phyloP scores from a whole-genome alignment of 2,888 invertebrate genomes.

The Thymelicus lineola region DNA sequence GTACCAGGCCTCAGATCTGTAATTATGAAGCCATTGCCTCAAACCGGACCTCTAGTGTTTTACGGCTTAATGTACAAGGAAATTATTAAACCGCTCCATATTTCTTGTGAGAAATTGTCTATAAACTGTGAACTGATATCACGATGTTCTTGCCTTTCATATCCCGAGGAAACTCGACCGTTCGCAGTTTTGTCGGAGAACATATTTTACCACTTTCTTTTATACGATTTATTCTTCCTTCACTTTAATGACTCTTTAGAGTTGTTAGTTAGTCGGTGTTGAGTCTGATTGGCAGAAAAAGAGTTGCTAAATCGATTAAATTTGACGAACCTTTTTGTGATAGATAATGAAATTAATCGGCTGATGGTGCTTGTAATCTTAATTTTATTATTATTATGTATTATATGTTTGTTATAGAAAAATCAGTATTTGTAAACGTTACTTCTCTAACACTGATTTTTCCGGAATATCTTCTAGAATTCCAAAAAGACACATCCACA shows the following conservation, averaged over 20 bases:
- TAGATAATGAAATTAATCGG: no score
- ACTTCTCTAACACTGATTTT: no score
- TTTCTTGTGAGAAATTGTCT: constrained; percentile 4
- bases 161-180: neutral
- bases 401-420: no score
- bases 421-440: no score
- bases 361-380: no score
- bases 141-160: neutral
- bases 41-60: constrained; percentile 4
- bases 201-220: neutral
- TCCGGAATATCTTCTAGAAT: no score
- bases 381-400: no score
- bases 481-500: no score
- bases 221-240: neutral
- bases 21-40: neutral
- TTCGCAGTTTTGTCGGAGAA: neutral
- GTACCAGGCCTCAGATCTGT: neutral
- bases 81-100: constrained; percentile 9
- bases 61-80: neutral
- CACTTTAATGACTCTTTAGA: neutral
- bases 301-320: no score
- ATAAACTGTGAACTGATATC: neutral
- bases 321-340: no score
- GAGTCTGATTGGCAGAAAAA: no score
- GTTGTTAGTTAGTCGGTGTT: no score